Conservation (phyloP, 2,113 vertebrate species). For the Choloepus hoffmanni region DNA sequence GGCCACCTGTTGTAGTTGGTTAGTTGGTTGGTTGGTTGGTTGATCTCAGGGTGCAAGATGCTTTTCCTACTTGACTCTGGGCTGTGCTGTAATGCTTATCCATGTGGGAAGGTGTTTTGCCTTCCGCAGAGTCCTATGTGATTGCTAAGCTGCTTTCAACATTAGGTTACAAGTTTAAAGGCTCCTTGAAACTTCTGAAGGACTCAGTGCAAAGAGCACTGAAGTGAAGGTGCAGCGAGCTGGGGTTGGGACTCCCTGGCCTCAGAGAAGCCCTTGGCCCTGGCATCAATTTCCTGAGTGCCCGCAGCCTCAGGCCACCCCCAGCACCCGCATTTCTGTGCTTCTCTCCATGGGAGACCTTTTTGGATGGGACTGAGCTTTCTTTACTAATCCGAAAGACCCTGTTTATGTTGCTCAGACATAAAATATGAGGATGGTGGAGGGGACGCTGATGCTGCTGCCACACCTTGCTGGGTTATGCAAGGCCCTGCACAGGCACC, state of each 20-base stretch:
- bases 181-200: neutral
- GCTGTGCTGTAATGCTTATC: neutral
- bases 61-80: neutral
- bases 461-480: neutral
- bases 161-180: neutral
- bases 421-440: accelerated
- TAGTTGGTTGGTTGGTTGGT: neutral
- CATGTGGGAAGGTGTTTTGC: neutral
- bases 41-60: too few relatives aligned
- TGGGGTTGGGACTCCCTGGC: accelerated
- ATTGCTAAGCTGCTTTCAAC: accelerated
- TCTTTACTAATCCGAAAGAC: neutral
- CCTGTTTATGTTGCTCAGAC: neutral
- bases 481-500: neutral
- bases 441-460: accelerated
- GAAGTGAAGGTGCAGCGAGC: neutral
- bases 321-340: neutral
- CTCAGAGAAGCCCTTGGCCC: neutral
- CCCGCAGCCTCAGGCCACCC: neutral
- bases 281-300: neutral
- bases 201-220: neutral
- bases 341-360: neutral
- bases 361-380: neutral
- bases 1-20: neutral
- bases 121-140: neutral